A percentile compares a stretch with the other conserved stretches of the same genome.
These are phyloP conservation scores for Protonibea diacanthus DNA, from an alignment of 2,797 vertebrate genomes.

Conservation along the genomic window DNA sequence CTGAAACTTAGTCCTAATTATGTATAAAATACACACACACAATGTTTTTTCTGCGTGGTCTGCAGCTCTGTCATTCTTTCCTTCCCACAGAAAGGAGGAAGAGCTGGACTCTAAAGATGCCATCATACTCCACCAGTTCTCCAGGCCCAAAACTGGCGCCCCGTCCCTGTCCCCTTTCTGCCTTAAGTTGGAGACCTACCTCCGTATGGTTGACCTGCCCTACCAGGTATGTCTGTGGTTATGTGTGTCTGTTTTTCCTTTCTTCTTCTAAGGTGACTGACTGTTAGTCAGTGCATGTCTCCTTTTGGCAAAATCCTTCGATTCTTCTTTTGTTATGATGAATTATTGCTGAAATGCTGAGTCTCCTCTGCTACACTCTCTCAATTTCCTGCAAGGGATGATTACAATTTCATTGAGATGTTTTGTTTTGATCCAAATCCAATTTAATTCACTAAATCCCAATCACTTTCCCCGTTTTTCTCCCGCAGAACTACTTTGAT, in stretches of 20 bases:
- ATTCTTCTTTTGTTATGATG: slow-evolving; percentile 3
- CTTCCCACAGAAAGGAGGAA: slow-evolving; percentile 91
- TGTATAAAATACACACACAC: background rate
- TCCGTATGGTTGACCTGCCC: slow-evolving; percentile 98
- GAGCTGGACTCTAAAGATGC: slow-evolving; percentile 97
- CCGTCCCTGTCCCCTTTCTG: slow-evolving; percentile 98
- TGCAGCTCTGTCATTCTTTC: slow-evolving; percentile 14
- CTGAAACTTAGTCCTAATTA: background rate
- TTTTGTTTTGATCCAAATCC: slow-evolving; percentile 13
- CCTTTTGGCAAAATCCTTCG: background rate
- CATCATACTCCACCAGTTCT: slow-evolving; percentile 99
- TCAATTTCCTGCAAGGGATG: background rate
- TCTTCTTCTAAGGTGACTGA: background rate
- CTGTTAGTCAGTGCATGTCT: background rate
- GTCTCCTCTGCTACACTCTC: background rate
- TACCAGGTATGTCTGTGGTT: slow-evolving; percentile 90
- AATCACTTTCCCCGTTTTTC: background rate
- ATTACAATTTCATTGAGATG: background rate
- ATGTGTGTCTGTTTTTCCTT: background rate
- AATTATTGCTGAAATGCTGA: slow-evolving; percentile 4
- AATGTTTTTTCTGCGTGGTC: background rate
- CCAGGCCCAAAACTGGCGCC: slow-evolving; percentile 92
- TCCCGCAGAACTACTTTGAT: slow-evolving; percentile 95
- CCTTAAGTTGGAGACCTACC: slow-evolving; percentile 98
- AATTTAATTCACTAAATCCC: background rate